Conservation (phyloP, 2,113 vertebrate species). For the Pangasianodon hypophthalmus region DNA sequence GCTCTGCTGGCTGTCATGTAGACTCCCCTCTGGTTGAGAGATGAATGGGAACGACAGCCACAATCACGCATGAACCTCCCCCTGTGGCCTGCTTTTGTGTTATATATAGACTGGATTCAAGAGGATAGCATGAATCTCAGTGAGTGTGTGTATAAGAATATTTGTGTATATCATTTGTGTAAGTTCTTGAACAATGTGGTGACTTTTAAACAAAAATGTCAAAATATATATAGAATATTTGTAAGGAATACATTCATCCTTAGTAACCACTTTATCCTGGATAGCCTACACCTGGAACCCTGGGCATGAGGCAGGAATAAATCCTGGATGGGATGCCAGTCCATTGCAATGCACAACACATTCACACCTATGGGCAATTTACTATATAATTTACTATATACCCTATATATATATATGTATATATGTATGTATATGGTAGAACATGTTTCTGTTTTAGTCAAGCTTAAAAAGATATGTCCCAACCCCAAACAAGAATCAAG, state of each 20-base stretch:
- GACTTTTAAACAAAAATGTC: conserved; percentile 31
- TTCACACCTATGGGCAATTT: background rate
- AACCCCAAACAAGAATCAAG: background rate
- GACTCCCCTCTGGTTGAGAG: conserved; percentile 34
- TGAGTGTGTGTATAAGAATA: background rate
- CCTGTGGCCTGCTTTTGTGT: conserved; percentile 36
- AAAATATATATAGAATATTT: conserved; percentile 1
- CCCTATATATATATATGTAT: too few relatives aligned
- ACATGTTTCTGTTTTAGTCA: background rate
- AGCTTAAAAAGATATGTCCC: background rate
- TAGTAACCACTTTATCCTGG: background rate
- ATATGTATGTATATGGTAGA: background rate
- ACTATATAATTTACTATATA: too few relatives aligned
- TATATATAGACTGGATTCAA: conserved; percentile 39
- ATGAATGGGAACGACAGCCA: conserved; percentile 49
- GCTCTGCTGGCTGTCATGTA: conserved; percentile 56
- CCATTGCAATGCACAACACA: too few relatives aligned
- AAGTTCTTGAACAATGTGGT: background rate
- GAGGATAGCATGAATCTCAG: conserved; percentile 17
- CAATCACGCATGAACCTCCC: conserved; percentile 46
- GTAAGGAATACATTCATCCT: background rate
- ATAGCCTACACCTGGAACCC: background rate
- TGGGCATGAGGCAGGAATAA: background rate
- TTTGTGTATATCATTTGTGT: background rate
- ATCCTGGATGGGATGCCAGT: background rate